phyloP scores from a whole-genome alignment of 2,113 vertebrate species.

The Bubo bubo region DNA sequence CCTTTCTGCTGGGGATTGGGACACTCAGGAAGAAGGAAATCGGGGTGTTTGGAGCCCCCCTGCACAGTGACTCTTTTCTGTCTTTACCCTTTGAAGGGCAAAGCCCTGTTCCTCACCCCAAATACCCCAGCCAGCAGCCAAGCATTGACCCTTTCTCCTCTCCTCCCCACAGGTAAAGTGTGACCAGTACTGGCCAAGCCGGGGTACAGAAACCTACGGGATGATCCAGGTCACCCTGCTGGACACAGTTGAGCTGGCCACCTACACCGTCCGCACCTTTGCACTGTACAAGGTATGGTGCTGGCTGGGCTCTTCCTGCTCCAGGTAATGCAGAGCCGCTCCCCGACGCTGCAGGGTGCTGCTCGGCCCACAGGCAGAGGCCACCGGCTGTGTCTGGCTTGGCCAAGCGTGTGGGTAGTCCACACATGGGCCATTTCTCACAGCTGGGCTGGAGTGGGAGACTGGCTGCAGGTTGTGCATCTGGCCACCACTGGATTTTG shows the following conservation, averaged over 20 bases:
- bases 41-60: background rate
- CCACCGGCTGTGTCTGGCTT: background rate
- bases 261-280: constrained; percentile 91
- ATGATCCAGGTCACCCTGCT: constrained; percentile 93
- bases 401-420: background rate
- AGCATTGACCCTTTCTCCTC: background rate
- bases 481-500: background rate
- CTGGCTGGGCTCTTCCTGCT: background rate
- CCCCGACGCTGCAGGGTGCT: accelerated
- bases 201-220: constrained; percentile 92
- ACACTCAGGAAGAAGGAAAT: background rate
- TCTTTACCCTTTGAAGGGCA: background rate
- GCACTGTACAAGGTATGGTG: constrained; percentile 87
- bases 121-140: background rate
- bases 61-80: background rate
- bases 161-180: constrained; percentile 85
- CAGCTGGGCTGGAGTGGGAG: background rate
- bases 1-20: background rate
- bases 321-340: background rate
- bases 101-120: background rate
- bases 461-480: background rate
- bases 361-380: background rate
- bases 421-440: background rate
- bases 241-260: constrained; percentile 92
- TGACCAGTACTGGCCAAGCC: constrained; percentile 95